Evolutionary conservation across 92 coral and sea anemone genomes (phyloP).

Genomic region (Plumapathes pennacea): DNA sequence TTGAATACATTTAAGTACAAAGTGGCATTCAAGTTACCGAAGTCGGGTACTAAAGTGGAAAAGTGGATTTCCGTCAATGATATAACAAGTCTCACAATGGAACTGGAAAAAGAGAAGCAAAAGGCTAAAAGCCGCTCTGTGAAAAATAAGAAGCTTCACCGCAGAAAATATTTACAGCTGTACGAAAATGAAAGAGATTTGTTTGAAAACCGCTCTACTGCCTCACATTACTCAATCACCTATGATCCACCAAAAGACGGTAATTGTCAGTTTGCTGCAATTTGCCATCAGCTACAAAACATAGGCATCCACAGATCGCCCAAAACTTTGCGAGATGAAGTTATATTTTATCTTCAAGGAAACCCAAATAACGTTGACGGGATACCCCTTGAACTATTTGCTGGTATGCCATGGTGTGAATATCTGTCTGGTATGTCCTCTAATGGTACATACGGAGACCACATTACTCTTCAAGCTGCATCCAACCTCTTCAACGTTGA

Average conservation of each 20-base stretch:
- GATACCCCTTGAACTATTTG: slow-evolving; percentile 10
- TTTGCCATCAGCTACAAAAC: slow-evolving; percentile 34
- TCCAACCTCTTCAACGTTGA: slow-evolving; percentile 14
- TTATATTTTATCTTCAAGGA: slow-evolving; percentile 1
- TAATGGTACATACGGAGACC: slow-evolving; percentile 38
- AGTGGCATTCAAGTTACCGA: slow-evolving; percentile 24
- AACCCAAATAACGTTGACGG: slow-evolving; percentile 15
- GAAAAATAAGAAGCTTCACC: slow-evolving; percentile 28
- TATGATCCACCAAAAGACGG: slow-evolving; percentile 36
- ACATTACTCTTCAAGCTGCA: slow-evolving; percentile 44
- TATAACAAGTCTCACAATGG: too few relatives aligned
- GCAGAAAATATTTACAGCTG: slow-evolving; percentile 19
- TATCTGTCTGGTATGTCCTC: slow-evolving; percentile 17
- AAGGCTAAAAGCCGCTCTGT: slow-evolving; percentile 11
- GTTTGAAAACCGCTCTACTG: slow-evolving; percentile 14
- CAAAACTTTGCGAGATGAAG: slow-evolving; percentile 3
- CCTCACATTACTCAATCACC: slow-evolving; percentile 6
- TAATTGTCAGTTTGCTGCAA: slow-evolving; percentile 28
- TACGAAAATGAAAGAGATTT: slow-evolving; percentile 26
- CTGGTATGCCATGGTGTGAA: slow-evolving; percentile 14
- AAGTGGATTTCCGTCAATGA: slow-evolving; percentile 32
- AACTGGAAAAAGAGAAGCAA: slow-evolving; percentile 9
- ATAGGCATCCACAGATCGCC: slow-evolving; percentile 9
- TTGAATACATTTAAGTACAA: slow-evolving; percentile 25
- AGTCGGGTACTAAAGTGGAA: too few relatives aligned